These are phyloP conservation scores for Elaphurus davidianus DNA, from an alignment of 2,113 vertebrate species.

Conservation along the genomic window DNA sequence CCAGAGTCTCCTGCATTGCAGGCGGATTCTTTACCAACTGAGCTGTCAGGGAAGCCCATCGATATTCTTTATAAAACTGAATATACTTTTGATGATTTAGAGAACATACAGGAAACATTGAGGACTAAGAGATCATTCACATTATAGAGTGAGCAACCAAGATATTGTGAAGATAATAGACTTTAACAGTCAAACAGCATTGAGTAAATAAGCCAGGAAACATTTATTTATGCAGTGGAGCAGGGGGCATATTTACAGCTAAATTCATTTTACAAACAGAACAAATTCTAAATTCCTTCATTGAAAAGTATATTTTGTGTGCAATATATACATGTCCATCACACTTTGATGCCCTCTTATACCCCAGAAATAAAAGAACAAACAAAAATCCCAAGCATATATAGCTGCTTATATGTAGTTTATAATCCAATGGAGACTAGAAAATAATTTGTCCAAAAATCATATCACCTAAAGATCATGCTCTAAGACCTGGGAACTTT, in stretches of 20 bases:
- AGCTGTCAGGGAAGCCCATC: neutral
- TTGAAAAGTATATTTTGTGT: neutral
- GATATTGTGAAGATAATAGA: neutral
- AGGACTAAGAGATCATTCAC: neutral
- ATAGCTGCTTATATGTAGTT: neutral
- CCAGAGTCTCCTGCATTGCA: neutral
- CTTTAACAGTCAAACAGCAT: neutral
- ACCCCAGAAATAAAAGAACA: neutral
- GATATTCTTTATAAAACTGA: neutral
- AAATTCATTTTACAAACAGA: neutral
- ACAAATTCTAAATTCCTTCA: neutral
- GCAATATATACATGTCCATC: neutral
- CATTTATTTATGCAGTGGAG: neutral
- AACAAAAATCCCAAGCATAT: neutral
- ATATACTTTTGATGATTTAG: neutral
- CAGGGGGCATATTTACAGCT: neutral
- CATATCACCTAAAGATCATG: neutral
- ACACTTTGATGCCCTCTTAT: neutral
- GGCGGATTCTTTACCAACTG: neutral
- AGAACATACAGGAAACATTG: neutral
- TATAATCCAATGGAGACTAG: neutral
- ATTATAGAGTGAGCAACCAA: neutral
- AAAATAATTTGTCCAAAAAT: neutral
- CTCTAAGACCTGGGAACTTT: neutral
- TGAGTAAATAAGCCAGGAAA: neutral